Base-by-base conservation (phyloP, 1,140 invertebrate species). In the Ceratina japonica region DNA sequence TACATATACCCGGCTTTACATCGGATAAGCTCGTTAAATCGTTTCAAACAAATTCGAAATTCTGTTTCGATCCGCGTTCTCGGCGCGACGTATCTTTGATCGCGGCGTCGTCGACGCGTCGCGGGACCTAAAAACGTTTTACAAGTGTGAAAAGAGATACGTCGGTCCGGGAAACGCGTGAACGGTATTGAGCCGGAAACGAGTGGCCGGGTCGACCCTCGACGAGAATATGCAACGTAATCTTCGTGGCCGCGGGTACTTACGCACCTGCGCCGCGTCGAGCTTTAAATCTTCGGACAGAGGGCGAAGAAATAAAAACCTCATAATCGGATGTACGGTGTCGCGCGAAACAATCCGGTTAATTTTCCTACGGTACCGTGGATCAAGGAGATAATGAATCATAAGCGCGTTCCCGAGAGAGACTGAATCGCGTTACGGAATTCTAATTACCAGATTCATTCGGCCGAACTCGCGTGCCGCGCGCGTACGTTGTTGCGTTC, bases 311-410 rank as follows among this genome's bases (percentile, higher is more conserved):
- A 16, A 27, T 54, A 74, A 49, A 76, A 76, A 85, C 83, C 81
- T 64, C 69, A 76, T 79, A 80, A 85, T 79, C 83, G 81, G 85
- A 87, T 87, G 66, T 83, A 49, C 83, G 76, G 63, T 68, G 78
- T 22, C 66, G 62, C 83, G 83, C 49, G 63, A 87, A 87, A 88
- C 80, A 85, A 87, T 87, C 82, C 79, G 74, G 83, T 81, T 87
- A 87, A 88, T 88, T 86, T 86, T 51, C 69, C 74, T 70, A 52
- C 27, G 52, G 37, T 37, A 0, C 4, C 27, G 44, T 37, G 59
- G 79, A 68, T 78, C 64, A 68, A 66, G 37, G 20, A 61, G 76
- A 68, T 49, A 73, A 70, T 49, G 75, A 56, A 24, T 64, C 68
- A 49, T 64, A 27, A 56, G 37, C 18, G 12, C 22, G 22, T 68